Evolutionary conservation across 2,888 invertebrate species (phyloP), one percentile per base, ranked within the genome.

Genomic region (Rhagophthalmus giganteus): DNA sequence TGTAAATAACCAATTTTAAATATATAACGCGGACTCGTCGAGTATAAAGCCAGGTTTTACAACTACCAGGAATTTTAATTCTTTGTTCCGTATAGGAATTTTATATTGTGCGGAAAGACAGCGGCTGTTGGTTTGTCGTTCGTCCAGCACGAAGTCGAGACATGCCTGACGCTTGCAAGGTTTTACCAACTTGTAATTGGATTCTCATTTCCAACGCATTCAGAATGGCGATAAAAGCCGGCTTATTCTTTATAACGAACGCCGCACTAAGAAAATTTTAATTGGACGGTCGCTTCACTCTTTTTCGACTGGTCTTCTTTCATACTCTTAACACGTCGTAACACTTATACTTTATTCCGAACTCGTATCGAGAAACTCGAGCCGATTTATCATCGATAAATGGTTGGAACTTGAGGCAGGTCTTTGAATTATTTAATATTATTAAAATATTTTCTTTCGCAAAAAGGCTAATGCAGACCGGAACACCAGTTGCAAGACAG

Each of bases 131-230:
- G 64, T 62, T 64, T 62, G 70, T 69, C 66, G 69, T 70, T 69
- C 64, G 66, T 67, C 63, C 65, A 69, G 70, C 71, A 72, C 70
- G 71, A 69, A 66, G 70, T 65, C 67, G 67, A 70, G 70, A 71
- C 71, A 72, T 71, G 73, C 69, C 68, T 73, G 71, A 73, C 71
- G 71, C 72, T 72, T 68, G 70, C 70, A 64, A 50, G 50, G 51
- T 55, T 55, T 55, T 51, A 55, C 54, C 34, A 49, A 49, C 37
- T 68, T 70, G 73, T 73, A 73, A 74, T 73, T 74, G 73, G 73
- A 71, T 68, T 71, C 72, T 71, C 72, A 73, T 74, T 74, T 74
- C 72, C 72, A 73, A 73, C 73, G 73, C 73, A 73, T 73, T 70
- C 70, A 68, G 72, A 70, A 74, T 73, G 72, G 73, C 74, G 70